Conservation (phyloP, 2,113 vertebrate genomes). For the Sinocyclocheilus maitianheensis region DNA sequence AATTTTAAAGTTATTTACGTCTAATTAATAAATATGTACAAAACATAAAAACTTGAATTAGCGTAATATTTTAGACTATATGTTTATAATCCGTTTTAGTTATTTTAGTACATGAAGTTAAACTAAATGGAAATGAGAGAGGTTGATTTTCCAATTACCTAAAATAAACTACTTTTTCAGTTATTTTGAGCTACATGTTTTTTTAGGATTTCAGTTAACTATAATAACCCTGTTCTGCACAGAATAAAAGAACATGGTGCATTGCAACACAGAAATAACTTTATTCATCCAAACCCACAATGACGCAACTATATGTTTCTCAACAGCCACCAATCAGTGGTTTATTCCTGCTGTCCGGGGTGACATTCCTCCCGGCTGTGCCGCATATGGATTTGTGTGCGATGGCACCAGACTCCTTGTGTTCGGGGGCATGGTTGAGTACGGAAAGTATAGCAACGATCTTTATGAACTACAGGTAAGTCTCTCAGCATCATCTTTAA, state of each 20-base stretch:
- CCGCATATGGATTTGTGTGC: constrained; percentile 84
- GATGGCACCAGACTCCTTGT: constrained; percentile 81
- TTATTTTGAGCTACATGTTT: background rate
- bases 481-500: background rate
- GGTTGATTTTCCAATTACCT: background rate
- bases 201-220: background rate
- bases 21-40: background rate
- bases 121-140: background rate
- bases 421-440: constrained; percentile 85
- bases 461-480: constrained; percentile 82
- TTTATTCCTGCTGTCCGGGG: constrained; percentile 84
- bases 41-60: background rate
- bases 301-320: background rate
- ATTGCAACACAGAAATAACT: background rate
- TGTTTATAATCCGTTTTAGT: too few relatives aligned
- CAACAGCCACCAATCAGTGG: constrained; percentile 83
- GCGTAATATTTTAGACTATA: too few relatives aligned
- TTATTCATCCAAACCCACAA: background rate
- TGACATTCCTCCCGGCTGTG: constrained; percentile 82
- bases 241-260: background rate
- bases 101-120: background rate
- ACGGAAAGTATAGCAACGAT: constrained; percentile 86
- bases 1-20: background rate
- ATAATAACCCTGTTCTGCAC: background rate
- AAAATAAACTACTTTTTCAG: background rate